These are phyloP conservation scores for Parotocinclus haroldoi DNA, from an alignment of 2,797 vertebrate species.

Conservation along the genomic window DNA sequence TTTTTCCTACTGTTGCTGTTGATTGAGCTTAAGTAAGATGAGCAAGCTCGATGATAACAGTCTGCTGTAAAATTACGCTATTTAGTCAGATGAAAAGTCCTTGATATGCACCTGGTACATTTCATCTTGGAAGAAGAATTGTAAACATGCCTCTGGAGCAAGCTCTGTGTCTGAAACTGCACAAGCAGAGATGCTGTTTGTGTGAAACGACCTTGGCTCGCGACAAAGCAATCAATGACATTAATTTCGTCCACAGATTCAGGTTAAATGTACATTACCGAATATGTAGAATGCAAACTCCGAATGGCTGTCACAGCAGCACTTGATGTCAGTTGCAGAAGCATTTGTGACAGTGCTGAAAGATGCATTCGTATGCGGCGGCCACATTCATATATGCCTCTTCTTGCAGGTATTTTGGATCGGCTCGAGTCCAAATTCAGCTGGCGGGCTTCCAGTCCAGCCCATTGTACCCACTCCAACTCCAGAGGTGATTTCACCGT, in stretches of 20 bases:
- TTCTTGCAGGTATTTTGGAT: constrained; percentile 9
- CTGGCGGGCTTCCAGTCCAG: constrained; percentile 44
- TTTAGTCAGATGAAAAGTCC: constrained; percentile 17
- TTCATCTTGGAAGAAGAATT: constrained; percentile 15
- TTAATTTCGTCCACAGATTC: constrained; percentile 34
- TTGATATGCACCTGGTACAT: constrained; percentile 10
- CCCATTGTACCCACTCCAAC: constrained; percentile 45
- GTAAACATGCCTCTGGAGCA: background rate
- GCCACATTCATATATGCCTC: constrained; percentile 1
- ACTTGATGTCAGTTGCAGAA: constrained; percentile 44
- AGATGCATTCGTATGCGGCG: constrained; percentile 29
- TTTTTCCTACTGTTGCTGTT: no score
- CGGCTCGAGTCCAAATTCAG: constrained; percentile 14
- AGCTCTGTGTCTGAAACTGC: constrained; percentile 3
- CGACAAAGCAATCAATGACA: constrained; percentile 35
- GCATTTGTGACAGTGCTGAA: constrained; percentile 47
- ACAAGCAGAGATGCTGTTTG: constrained; percentile 27
- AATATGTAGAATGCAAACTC: constrained; percentile 44
- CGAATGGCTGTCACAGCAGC: constrained; percentile 39
- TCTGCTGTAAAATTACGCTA: background rate
- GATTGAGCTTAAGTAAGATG: no score
- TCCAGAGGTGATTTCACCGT: constrained; percentile 73
- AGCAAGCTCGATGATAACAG: background rate
- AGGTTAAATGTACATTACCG: constrained; percentile 37
- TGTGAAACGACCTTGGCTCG: constrained; percentile 30